Evolutionary conservation across 2,888 invertebrate genomes (phyloP), one percentile per base, ranked within the genome.

Genomic region (Drosophila prolongata): DNA sequence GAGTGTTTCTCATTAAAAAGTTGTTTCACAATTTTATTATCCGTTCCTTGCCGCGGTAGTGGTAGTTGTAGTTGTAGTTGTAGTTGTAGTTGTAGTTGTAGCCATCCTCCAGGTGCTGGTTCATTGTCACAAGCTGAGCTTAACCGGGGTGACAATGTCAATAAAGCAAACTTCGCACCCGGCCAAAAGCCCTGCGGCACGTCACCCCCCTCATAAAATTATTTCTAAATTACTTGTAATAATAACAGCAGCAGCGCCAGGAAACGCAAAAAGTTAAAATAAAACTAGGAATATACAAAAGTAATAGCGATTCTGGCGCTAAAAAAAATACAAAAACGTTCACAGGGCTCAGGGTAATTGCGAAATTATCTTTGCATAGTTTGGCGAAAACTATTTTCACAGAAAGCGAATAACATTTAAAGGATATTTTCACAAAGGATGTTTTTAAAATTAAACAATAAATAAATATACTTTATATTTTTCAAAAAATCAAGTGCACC

Each of bases 1-100:
- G 86, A 83, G 84, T 83, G 82, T 83, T 88, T 87, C 89, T 83
- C 82, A 83, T 83, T 88, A 83, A 83, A 83, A 83, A 83, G 83
- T 83, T 83, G 81, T 87, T 88, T 76, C 76, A 74, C 79, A 87
- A 87, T 87, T 88, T 87, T 83, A 87, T 87, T 88, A 83, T 82
- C 83, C 83, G 72, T 61, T 72, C 67, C 64, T 60, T 55, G 56
- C 43, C 71, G 68, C 43, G 50, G 52, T 44, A 38, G 59, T 58
- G 49, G n/a, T 30, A n/a, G 16, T 37, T 13, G 50, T 47, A 34
- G 59, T 56, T 16, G 10, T 11, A 11, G 11, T 24, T 13, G n/a
- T 5, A 14, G 34, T 37, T 13, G 50, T 47, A 34, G 59, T 56
- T 16, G 10, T 11, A 11, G 11, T 24, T 13, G n/a, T 5, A 14